Percentiles rank a stretch among this genome's conserved stretches.
These are phyloP conservation scores for Hyperoplus lanceolatus DNA, from an alignment of 2,797 vertebrate species.

Conservation along the genomic window DNA sequence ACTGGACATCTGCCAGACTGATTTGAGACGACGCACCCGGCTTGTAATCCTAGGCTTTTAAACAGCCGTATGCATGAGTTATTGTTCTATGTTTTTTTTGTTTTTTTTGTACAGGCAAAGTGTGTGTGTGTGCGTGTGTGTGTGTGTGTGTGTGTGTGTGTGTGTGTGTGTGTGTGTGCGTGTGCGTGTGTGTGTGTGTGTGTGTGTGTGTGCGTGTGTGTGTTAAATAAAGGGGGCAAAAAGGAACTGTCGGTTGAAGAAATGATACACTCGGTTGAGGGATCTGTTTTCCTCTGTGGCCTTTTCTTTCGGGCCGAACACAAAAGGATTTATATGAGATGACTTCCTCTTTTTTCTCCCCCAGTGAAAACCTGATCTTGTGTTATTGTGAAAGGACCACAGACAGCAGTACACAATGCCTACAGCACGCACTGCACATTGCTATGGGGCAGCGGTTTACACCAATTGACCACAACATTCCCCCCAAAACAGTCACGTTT, in stretches of 20 bases:
- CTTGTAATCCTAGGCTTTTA: slow-evolving; percentile 62
- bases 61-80: slow-evolving; percentile 66
- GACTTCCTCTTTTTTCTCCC: slow-evolving; percentile 78
- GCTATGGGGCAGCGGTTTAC: slow-evolving; percentile 27
- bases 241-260: slow-evolving; percentile 73
- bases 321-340: slow-evolving; percentile 82
- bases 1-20: slow-evolving; percentile 66
- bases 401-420: slow-evolving; percentile 36
- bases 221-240: slow-evolving; percentile 38
- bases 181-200: too few species aligned
- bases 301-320: slow-evolving; percentile 79
- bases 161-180: too few species aligned
- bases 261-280: slow-evolving; percentile 74
- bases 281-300: slow-evolving; percentile 81
- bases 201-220: too few species aligned
- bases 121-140: slow-evolving; percentile 1
- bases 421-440: slow-evolving; percentile 20
- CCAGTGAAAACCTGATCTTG: slow-evolving; percentile 79
- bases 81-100: slow-evolving; percentile 36
- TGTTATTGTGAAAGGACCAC: slow-evolving; percentile 75
- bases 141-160: too few species aligned
- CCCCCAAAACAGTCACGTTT: slow-evolving; percentile 29
- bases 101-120: slow-evolving; percentile 52
- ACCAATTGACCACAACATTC: slow-evolving; percentile 7
- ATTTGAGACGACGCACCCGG: slow-evolving; percentile 54